Conservation (phyloP, 1,140 invertebrate genomes). For the Lerema accius region DNA sequence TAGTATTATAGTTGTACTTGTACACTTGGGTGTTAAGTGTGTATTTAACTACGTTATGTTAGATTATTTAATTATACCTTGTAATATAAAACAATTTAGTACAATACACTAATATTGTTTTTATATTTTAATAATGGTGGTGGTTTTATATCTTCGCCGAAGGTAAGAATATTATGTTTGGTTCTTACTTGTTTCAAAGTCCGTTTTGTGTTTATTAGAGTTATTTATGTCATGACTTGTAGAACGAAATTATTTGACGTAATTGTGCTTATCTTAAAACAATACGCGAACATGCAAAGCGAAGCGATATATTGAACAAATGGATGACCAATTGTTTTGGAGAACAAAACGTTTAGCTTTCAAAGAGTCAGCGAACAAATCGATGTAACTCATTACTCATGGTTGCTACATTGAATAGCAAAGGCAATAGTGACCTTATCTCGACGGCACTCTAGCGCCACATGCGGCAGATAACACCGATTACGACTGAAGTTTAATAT, state of each 20-base stretch:
- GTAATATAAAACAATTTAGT: not conserved
- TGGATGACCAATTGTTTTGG: too few relatives aligned
- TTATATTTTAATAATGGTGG: conserved; percentile 26
- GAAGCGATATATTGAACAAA: too few relatives aligned
- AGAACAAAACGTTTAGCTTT: too few relatives aligned
- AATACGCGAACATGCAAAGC: too few relatives aligned
- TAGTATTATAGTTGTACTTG: too few relatives aligned
- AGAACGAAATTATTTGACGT: too few relatives aligned
- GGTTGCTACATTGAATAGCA: conserved; percentile 1
- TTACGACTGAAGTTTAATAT: conserved; percentile 26
- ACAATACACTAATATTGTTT: not conserved
- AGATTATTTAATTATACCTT: not conserved
- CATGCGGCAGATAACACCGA: conserved; percentile 17
- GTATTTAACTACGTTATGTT: too few relatives aligned
- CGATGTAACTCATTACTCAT: too few relatives aligned
- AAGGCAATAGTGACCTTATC: conserved; percentile 23
- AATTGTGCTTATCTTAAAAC: too few relatives aligned
- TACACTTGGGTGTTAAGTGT: too few relatives aligned
- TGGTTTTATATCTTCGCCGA: conserved; percentile 17
- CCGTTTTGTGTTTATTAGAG: not conserved
- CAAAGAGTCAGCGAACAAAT: too few relatives aligned
- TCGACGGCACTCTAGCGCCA: conserved; percentile 18
- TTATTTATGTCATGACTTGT: too few relatives aligned
- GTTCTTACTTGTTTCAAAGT: conserved; percentile 11
- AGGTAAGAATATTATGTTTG: conserved; percentile 15